Percentiles rank a stretch among this genome's conserved stretches.
Evolutionary conservation across 2,888 invertebrate species (phyloP).

Genomic region (Bruchidius siliquastri): DNA sequence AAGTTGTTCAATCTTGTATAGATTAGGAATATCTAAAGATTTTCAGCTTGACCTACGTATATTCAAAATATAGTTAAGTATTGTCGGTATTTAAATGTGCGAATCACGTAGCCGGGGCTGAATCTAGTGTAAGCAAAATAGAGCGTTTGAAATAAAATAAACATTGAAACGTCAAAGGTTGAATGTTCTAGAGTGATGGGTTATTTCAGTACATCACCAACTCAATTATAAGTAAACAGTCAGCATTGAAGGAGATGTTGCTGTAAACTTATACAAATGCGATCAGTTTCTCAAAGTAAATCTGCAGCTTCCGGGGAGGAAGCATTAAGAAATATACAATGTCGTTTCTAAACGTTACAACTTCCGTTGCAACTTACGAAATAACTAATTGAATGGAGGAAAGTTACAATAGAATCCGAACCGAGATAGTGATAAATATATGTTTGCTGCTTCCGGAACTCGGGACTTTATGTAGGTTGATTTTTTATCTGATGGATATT

Average conservation of each 20-base stretch:
- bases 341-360: background rate
- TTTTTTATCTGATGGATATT: background rate
- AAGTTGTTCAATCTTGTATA: no score
- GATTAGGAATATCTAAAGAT: no score
- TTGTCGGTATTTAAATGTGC: no score
- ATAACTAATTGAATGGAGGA: background rate
- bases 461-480: background rate
- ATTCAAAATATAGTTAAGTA: no score
- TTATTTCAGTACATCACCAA: background rate
- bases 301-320: background rate
- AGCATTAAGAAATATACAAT: background rate
- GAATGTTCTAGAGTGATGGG: background rate
- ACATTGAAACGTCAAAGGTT: background rate
- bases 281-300: background rate
- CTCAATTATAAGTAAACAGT: background rate
- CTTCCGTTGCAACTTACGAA: background rate
- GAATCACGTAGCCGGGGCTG: background rate
- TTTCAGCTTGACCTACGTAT: no score
- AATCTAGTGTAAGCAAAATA: background rate
- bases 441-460: background rate
- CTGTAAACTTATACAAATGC: background rate
- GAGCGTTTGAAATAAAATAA: background rate
- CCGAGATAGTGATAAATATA: background rate
- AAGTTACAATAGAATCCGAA: background rate
- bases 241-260: background rate